Conservation (phyloP, 2,888 invertebrate genomes). For the Rhamphomyia laevipes region DNA sequence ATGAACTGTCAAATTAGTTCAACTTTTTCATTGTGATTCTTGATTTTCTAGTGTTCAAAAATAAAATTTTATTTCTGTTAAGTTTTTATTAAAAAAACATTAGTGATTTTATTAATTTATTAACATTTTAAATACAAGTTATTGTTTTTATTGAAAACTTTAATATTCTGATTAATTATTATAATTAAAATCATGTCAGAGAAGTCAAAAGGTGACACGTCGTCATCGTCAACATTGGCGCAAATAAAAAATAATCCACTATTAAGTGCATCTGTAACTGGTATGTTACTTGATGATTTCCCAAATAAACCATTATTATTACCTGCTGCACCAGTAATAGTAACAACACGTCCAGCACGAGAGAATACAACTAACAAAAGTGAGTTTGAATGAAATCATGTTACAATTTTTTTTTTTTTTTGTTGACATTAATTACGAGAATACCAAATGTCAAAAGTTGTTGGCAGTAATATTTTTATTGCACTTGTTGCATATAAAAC, state of each 20-base stretch:
- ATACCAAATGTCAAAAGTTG: background rate
- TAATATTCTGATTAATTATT: background rate
- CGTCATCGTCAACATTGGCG: conserved; percentile 19
- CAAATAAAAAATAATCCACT: conserved; percentile 52
- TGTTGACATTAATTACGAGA: conserved; percentile 10
- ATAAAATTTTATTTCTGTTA: too few species aligned
- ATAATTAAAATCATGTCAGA: conserved; percentile 26
- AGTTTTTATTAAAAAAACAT: too few species aligned
- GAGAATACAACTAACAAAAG: background rate
- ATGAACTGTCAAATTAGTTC: too few species aligned
- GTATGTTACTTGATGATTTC: conserved; percentile 60
- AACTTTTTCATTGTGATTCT: too few species aligned
- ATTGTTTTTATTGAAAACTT: background rate
- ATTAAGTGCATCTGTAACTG: conserved; percentile 59
- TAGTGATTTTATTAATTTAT: too few species aligned
- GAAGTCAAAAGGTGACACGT: conserved; percentile 37
- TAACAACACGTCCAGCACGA: conserved; percentile 8
- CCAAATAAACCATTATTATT: conserved; percentile 57
- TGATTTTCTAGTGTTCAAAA: too few species aligned
- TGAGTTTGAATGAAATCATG: conserved; percentile 12
- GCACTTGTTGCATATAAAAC: background rate
- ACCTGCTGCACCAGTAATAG: conserved; percentile 45
- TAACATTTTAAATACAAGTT: too few species aligned
- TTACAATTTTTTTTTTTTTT: background rate
- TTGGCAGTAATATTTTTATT: background rate